Evolutionary conservation across 1,140 invertebrate species (phyloP).

Genomic region (Cotesia glomerata): DNA sequence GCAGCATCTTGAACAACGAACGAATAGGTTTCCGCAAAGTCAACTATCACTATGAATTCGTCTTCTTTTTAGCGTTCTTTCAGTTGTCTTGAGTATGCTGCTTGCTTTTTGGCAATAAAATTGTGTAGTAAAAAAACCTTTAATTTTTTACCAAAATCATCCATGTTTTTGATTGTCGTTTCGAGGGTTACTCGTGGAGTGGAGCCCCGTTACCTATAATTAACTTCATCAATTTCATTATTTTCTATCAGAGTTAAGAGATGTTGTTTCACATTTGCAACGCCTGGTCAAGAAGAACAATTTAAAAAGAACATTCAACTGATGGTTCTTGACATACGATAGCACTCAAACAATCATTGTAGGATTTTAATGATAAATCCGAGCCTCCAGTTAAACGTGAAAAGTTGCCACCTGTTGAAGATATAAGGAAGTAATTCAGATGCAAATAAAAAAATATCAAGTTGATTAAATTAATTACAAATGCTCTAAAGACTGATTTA

Average conservation of each 20-base stretch:
- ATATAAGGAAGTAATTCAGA: too few species aligned
- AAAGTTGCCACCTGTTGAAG: background rate
- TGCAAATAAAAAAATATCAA: too few species aligned
- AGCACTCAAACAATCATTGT: too few species aligned
- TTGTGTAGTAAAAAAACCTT: slow-evolving; percentile 26
- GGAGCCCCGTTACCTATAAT: slow-evolving; percentile 18
- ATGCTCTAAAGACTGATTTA: too few species aligned
- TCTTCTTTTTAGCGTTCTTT: too few species aligned
- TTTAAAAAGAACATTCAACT: slow-evolving; percentile 13
- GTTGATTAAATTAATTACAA: too few species aligned
- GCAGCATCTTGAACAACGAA: too few species aligned
- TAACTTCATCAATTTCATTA: slow-evolving; percentile 19
- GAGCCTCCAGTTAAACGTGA: background rate
- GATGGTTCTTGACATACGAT: slow-evolving; percentile 11
- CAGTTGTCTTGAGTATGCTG: too few species aligned
- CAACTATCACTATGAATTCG: too few species aligned
- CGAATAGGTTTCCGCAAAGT: too few species aligned
- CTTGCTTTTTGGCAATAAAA: too few species aligned
- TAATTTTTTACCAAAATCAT: slow-evolving; percentile 25
- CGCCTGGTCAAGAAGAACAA: slow-evolving; percentile 19
- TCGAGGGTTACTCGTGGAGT: slow-evolving; percentile 17
- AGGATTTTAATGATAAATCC: too few species aligned
- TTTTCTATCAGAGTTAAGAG: slow-evolving; percentile 9
- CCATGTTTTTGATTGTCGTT: background rate
- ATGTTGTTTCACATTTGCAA: background rate